These are phyloP conservation scores for Mycetomoellerius zeteki DNA, from an alignment of 1,140 invertebrate genomes.

Conservation along the genomic window DNA sequence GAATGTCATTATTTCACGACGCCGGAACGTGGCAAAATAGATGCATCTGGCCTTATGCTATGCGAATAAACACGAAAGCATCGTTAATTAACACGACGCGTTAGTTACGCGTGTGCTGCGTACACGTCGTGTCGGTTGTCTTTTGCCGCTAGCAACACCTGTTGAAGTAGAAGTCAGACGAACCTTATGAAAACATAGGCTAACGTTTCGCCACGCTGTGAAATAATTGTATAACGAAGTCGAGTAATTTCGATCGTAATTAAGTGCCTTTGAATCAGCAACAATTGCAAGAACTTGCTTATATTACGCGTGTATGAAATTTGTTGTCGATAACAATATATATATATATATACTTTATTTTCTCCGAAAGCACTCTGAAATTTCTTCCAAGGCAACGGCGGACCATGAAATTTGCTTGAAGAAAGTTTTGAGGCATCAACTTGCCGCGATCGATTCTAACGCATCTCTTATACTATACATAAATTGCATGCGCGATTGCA, in stretches of 20 bases:
- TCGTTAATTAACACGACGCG: slow-evolving; percentile 63
- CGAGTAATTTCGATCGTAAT: slow-evolving; percentile 65
- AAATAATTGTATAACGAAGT: slow-evolving; percentile 57
- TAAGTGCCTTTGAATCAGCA: slow-evolving; percentile 57
- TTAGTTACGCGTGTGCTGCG: not conserved
- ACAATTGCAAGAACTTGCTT: slow-evolving; percentile 14
- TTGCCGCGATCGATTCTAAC: not conserved
- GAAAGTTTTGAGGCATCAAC: not conserved
- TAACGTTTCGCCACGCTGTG: slow-evolving; percentile 52
- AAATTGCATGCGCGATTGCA: slow-evolving; percentile 11
- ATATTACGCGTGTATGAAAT: slow-evolving; percentile 13
- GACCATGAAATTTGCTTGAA: not conserved
- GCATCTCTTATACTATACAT: not conserved
- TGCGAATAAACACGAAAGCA: slow-evolving; percentile 49
- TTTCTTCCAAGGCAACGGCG: not conserved
- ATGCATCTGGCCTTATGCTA: slow-evolving; percentile 12
- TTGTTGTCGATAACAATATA: not conserved
- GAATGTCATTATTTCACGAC: slow-evolving; percentile 37
- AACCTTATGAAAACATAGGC: slow-evolving; percentile 37
- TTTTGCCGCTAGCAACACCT: slow-evolving; percentile 61
- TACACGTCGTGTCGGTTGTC: slow-evolving; percentile 35
- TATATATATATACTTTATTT: not conserved
- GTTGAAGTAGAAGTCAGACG: slow-evolving; percentile 67
- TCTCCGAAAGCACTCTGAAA: not conserved
- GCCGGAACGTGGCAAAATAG: not conserved